Evolutionary conservation across 2,797 vertebrate species (phyloP).

Genomic region (Dryobates pubescens): DNA sequence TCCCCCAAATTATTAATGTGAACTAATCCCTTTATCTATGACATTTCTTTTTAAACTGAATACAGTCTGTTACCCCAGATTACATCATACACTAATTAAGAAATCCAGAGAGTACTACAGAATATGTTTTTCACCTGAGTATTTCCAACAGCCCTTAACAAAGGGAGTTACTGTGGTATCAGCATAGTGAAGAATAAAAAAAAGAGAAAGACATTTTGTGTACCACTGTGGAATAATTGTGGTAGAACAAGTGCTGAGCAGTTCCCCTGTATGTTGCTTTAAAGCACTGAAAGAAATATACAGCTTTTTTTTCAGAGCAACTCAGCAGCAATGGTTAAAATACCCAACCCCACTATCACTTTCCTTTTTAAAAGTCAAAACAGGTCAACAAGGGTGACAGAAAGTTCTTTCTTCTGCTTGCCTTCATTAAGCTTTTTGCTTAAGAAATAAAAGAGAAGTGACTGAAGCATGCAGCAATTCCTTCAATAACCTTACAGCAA

Average conservation of each 20-base stretch:
- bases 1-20: background rate
- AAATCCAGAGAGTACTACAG: background rate
- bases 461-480: conserved; percentile 37
- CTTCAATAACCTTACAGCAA: conserved; percentile 51
- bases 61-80: background rate
- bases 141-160: conserved; percentile 1
- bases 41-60: background rate
- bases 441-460: conserved; percentile 13
- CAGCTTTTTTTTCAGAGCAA: background rate
- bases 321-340: conserved; percentile 23
- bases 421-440: conserved; percentile 50
- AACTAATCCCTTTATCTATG: background rate
- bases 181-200: background rate
- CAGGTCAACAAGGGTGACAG: background rate
- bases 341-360: conserved; percentile 24
- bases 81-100: background rate
- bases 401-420: conserved; percentile 18
- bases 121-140: background rate
- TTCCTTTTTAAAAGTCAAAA: conserved; percentile 48
- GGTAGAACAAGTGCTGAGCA: background rate
- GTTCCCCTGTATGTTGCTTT: background rate
- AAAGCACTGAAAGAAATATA: background rate
- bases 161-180: background rate
- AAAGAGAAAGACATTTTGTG: background rate
- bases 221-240: background rate